Conservation (phyloP, 2,797 vertebrate genomes). For the Gallirallus australis region DNA sequence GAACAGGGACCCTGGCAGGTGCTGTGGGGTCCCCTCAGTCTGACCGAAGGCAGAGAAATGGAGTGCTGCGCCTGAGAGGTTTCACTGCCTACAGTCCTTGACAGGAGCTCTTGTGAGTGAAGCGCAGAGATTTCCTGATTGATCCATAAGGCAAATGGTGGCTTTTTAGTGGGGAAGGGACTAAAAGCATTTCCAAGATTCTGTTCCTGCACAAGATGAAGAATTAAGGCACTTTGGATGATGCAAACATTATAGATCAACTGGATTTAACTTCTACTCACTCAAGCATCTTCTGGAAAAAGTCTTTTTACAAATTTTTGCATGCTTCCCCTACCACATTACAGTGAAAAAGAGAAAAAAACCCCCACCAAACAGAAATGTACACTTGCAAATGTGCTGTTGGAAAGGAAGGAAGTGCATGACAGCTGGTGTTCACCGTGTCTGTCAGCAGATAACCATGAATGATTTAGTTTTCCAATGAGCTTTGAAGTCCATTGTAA, state of each 20-base stretch:
- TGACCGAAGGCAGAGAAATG: neutral
- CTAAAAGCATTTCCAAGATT: neutral
- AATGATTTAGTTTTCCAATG: constrained; percentile 23
- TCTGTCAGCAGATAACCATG: neutral
- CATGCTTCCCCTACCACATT: neutral
- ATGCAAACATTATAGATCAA: neutral
- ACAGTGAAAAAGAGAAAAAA: neutral
- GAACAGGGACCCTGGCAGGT: rapidly evolving
- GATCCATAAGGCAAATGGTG: neutral
- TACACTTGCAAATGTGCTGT: neutral
- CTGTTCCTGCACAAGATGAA: neutral
- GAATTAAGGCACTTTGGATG: neutral
- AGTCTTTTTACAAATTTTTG: neutral
- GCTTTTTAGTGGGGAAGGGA: neutral
- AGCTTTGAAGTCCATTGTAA: constrained; percentile 14
- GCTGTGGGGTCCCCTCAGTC: neutral
- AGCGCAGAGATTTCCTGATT: neutral
- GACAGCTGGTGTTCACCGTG: neutral
- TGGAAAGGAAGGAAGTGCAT: neutral
- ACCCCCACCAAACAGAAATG: neutral
- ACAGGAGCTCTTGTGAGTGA: neutral
- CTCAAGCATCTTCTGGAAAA: neutral
- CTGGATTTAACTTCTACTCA: neutral
- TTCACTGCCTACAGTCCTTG: neutral
- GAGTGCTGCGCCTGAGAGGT: neutral